Evolutionary conservation across 2,888 invertebrate species (phyloP).

Genomic region (Dasysyrphus albostriatus): DNA sequence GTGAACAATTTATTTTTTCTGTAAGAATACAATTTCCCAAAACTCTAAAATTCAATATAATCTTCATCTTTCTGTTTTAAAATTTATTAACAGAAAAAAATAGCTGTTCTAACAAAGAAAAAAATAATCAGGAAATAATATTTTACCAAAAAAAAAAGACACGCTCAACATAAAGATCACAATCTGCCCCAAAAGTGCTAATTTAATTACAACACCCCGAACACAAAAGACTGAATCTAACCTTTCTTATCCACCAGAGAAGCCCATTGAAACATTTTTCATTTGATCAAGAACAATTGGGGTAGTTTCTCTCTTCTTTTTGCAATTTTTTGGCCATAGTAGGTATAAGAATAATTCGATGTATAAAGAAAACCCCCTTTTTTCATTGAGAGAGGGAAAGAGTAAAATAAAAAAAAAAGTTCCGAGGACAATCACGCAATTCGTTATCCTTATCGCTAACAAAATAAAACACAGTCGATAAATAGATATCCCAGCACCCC

Average conservation of each 20-base stretch:
- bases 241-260: neutral
- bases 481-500: slow-evolving; percentile 24
- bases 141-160: slow-evolving; percentile 25
- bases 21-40: too few relatives aligned
- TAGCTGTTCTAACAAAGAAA: slow-evolving; percentile 39
- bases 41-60: neutral
- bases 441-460: slow-evolving; percentile 68
- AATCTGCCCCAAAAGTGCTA: slow-evolving; percentile 66
- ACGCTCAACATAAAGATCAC: slow-evolving; percentile 42
- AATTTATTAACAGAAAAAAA: slow-evolving; percentile 47
- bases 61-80: slow-evolving; percentile 16
- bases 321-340: neutral
- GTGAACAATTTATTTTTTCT: too few relatives aligned
- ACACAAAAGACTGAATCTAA: slow-evolving; percentile 40
- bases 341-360: slow-evolving; percentile 42
- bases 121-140: slow-evolving; percentile 60
- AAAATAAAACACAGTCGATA: slow-evolving; percentile 65
- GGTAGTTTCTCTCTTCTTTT: slow-evolving; percentile 3
- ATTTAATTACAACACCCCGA: slow-evolving; percentile 70
- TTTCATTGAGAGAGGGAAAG: neutral
- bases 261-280: slow-evolving; percentile 58
- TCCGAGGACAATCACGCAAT: slow-evolving; percentile 57
- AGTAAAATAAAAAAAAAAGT: slow-evolving; percentile 8
- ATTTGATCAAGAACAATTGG: slow-evolving; percentile 48
- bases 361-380: neutral